Base-by-base conservation (phyloP, 2,888 invertebrate genomes). In the Hirtodrosophila trivittata region DNA sequence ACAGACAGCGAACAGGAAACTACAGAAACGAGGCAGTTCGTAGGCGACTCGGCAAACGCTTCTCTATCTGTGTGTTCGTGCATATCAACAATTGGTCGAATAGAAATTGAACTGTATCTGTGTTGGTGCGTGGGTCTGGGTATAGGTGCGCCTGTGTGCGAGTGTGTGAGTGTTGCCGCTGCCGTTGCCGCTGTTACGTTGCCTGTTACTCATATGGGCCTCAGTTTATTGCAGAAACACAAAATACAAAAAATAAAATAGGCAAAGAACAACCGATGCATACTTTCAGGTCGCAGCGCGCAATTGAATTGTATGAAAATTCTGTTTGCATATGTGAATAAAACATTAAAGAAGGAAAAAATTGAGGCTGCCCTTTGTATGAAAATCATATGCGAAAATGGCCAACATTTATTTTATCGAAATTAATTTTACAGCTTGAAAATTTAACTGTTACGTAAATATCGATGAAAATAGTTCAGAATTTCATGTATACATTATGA, bases 311-410 rank as follows among this genome's bases (percentile, higher is more conserved):
- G 71, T 77, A 77, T 71, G 74, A 77, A 82, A 84, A 86, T 80
- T 70, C 66, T 86, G 85, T 82, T 82, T 82, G 85, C 87, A 86
- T 86, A 86, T 78, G 80, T 86, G 84, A 80, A 80, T 80, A 83
- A 80, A 75, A 86, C 76, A 80, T 83, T 73, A 49, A 59, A 66
- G 33, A 55, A 32, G 13, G 41, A 42, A 55, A 33, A 55, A 58
- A 43, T 52, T 73, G 25, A 16, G 16, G 13, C 42, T 43, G 28
- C 35, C 38, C n/a, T n/a, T n/a, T n/a, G n/a, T n/a, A n/a, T n/a
- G n/a, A n/a, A n/a, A n/a, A 51, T 13, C 50, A 47, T 56, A 56
- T 73, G 33, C 67, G 47, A 38, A 13, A n/a, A n/a, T n/a, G 28
- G 21, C 18, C 12, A 54, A 10, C n/a, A 32, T 57, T 50, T 50